Base-by-base conservation (phyloP, 1,140 invertebrate species). In the Pararge aegeria region DNA sequence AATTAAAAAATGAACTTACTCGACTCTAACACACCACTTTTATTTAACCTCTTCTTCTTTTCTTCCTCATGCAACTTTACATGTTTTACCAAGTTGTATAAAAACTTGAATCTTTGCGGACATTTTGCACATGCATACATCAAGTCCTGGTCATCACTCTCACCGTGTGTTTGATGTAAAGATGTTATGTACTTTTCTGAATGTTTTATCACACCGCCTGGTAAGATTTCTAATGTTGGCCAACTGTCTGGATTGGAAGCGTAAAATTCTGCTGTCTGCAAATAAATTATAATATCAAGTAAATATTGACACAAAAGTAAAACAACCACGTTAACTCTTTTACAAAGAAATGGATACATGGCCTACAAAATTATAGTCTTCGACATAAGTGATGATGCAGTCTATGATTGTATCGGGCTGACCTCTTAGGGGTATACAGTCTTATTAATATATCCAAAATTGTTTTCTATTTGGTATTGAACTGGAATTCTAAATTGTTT, bases 61-160 rank as follows among this genome's bases (percentile, higher is more conserved):
- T 73, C 57, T 16, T 75, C 67, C 42, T 85, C 79, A 60, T 87
- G 83, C 68, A 71, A 78, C 40, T 71, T 70, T 0, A 87, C 80
- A 69, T 87, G 83, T 63, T 82, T 83, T 9, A 82, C 79, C 16
- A 87, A 57, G 30, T 66, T 69, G 34, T 73, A 78, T 19, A 87
- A 61, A 46, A 71, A 74, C 15, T 83, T 77, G 50, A 82, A 87
- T n/a, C 73, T 78, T 42, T 85, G 68, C 0, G 84, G 70, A 38
- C 84, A 87, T 54, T 83, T 87, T 0, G 82, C 84, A 58, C 84
- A 87, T 13, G 76, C 84, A 52, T 87, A 87, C 74, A 85, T 80
- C 61, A 74, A 75, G 1, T 76, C 75, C 12, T 46, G 63, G 12
- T 52, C 46, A 1, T 54, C 46, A 21, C 27, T 37, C 24, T 61